Conservation (phyloP, 2,113 vertebrate genomes). For the Mixornis gularis region DNA sequence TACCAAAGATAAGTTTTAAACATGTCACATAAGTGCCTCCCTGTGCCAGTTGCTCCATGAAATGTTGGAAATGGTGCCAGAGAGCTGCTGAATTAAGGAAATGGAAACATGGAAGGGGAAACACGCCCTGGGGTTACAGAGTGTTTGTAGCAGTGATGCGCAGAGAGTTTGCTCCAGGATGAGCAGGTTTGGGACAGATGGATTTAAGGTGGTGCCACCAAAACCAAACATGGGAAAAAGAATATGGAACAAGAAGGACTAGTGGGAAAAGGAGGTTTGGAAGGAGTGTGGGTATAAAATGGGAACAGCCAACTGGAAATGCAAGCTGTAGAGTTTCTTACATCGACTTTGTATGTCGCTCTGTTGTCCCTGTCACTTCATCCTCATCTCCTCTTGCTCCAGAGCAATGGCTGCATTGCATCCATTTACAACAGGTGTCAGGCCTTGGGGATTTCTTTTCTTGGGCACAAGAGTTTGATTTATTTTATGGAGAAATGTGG, state of each 20-base stretch:
- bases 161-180: not conserved
- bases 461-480: not conserved
- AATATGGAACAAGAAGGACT: not conserved
- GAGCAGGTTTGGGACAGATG: not conserved
- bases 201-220: not conserved
- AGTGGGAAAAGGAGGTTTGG: not conserved
- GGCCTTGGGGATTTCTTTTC: not conserved
- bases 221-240: not conserved
- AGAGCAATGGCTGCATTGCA: not conserved
- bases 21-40: conserved; percentile 72
- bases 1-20: conserved; percentile 72
- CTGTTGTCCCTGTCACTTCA: not conserved
- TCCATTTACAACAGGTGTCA: not conserved
- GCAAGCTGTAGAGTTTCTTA: not conserved
- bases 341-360: not conserved
- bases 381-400: not conserved
- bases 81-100: not conserved
- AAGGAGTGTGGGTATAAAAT: not conserved
- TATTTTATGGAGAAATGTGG: not conserved
- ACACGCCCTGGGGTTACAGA: not conserved
- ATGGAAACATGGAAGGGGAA: not conserved
- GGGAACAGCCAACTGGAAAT: not conserved
- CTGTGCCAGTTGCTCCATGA: conserved; percentile 19
- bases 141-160: accelerated
- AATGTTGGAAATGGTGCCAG: not conserved